A percentile compares a stretch with the other conserved stretches of the same genome.
Conservation (phyloP, 2,113 vertebrate species). For the Rostratula benghalensis region DNA sequence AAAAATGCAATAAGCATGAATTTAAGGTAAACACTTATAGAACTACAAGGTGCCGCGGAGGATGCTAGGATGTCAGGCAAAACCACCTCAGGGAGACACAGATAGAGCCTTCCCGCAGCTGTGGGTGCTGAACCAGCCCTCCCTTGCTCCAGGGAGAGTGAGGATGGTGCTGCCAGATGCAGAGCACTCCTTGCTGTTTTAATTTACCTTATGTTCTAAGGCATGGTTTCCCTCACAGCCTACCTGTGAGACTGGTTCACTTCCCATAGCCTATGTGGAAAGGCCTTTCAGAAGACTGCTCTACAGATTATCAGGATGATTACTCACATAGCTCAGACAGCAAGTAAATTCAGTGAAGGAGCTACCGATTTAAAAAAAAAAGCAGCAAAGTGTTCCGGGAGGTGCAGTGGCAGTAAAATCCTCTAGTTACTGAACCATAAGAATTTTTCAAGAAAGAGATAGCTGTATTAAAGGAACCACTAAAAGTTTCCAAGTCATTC, state of each 20-base stretch:
- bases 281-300: not conserved
- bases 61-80: rapidly evolving
- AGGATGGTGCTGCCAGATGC: not conserved
- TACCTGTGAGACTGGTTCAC: not conserved
- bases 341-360: not conserved
- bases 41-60: not conserved
- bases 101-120: not conserved
- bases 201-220: not conserved
- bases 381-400: not conserved
- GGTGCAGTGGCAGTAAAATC: not conserved
- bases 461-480: not conserved
- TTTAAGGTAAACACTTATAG: not conserved
- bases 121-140: not conserved
- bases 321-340: rapidly evolving
- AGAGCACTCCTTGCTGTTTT: not conserved
- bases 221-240: not conserved
- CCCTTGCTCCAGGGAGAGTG: rapidly evolving
- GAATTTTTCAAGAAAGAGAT: not conserved
- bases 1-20: not conserved
- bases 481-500: not conserved
- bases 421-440: not conserved
- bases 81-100: not conserved
- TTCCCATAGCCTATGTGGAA: not conserved
- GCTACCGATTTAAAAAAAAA: not conserved
- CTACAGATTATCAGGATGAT: rapidly evolving